Evolutionary conservation across 2,888 invertebrate genomes (phyloP).

Genomic region (Tenodera sinensis): DNA sequence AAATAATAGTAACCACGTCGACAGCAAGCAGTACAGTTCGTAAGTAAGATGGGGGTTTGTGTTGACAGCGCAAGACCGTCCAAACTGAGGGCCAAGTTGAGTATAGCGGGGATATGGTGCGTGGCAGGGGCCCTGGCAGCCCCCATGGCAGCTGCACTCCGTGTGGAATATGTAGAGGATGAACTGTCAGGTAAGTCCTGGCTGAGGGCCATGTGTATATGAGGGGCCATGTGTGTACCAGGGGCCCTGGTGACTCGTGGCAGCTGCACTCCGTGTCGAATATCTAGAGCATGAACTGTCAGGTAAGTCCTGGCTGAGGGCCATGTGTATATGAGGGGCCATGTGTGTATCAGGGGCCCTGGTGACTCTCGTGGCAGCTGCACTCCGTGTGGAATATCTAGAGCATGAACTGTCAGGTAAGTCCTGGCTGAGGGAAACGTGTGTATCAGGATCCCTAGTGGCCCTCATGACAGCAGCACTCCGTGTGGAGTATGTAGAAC

Average conservation of each 20-base stretch:
- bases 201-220: constrained; percentile 67
- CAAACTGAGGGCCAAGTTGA: constrained; percentile 66
- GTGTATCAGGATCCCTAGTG: constrained; percentile 62
- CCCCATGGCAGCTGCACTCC: constrained; percentile 64
- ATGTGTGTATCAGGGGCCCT: constrained; percentile 57
- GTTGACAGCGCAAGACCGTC: constrained; percentile 66
- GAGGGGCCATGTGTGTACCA: constrained; percentile 58
- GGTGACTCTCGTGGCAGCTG: constrained; percentile 67
- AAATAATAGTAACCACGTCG: no score
- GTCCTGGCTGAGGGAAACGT: constrained; percentile 71
- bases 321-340: constrained; percentile 77
- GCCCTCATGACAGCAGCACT: constrained; percentile 65
- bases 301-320: constrained; percentile 58
- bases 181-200: background rate
- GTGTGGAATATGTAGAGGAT: constrained; percentile 42
- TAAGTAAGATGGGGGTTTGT: constrained; percentile 34
- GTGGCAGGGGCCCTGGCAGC: constrained; percentile 62
- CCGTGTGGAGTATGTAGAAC: constrained; percentile 44
- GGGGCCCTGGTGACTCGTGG: constrained; percentile 65
- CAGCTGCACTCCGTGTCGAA: constrained; percentile 55
- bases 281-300: background rate
- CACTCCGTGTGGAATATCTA: constrained; percentile 50
- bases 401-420: background rate
- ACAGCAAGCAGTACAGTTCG: background rate
- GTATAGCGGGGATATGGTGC: constrained; percentile 72